Percentiles rank a stretch among this genome's conserved stretches.
Evolutionary conservation across 1,140 invertebrate genomes (phyloP).

Genomic region (Coptotermes formosanus): DNA sequence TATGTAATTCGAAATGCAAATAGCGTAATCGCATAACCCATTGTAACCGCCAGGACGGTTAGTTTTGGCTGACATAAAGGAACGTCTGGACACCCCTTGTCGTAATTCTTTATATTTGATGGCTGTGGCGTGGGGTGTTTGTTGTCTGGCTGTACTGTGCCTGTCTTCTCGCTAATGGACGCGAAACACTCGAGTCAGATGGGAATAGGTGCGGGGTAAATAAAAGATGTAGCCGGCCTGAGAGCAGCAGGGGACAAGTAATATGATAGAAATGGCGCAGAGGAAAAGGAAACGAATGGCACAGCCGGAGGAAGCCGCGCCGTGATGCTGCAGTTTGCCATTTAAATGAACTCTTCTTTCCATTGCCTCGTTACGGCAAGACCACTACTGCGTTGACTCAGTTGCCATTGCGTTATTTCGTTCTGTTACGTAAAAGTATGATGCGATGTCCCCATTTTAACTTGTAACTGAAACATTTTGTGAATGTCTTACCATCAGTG

Average conservation of each 20-base stretch:
- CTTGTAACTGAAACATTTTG: too few relatives aligned
- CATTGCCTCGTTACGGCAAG: not conserved
- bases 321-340: not conserved
- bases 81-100: too few relatives aligned
- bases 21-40: too few relatives aligned
- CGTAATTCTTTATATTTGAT: not conserved
- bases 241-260: not conserved
- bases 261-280: not conserved
- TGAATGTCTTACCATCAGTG: too few relatives aligned
- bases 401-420: too few relatives aligned
- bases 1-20: too few relatives aligned
- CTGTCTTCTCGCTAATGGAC: not conserved
- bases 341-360: not conserved
- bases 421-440: too few relatives aligned
- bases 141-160: not conserved
- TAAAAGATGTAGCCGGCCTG: not conserved
- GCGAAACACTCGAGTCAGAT: not conserved
- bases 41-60: too few relatives aligned
- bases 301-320: not conserved
- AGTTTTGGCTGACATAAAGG: too few relatives aligned
- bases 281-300: not conserved
- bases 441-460: too few relatives aligned
- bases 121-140: not conserved
- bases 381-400: not conserved
- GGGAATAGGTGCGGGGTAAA: not conserved